Base-by-base conservation (phyloP, 1,140 invertebrate species). In the Episyrphus balteatus region DNA sequence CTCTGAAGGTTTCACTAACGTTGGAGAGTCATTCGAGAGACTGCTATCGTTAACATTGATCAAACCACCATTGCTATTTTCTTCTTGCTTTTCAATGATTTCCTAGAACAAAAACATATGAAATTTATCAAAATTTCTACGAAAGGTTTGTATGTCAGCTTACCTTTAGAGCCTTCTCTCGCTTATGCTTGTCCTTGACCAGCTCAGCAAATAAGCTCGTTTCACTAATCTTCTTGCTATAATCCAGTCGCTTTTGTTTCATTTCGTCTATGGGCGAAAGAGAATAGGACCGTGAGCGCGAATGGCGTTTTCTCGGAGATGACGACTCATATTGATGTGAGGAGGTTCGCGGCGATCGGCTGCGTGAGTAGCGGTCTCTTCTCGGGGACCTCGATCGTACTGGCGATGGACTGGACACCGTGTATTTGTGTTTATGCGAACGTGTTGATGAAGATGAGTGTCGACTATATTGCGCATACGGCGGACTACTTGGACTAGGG, bases 131-230 rank as follows among this genome's bases (percentile, higher is more conserved):
- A 38, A 46, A 17, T 6, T 13, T 11, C 21, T 34, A 34, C n/a
- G n/a, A n/a, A n/a, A n/a, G n/a, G n/a, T n/a, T 30, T 42, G 18
- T 38, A 13, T 17, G 3, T 5, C 19, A 42, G 39, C 59, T 62
- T 38, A 63, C 62, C 42, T 66, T 80, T 18, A 77, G 68, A 13
- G 83, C 84, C 55, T 86, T 73, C 52, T 84, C 82, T 3, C 84
- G 71, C 70, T 86, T 88, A 49, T 87, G 84, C 50, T 82, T 81
- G 56, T 86, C 82, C 57, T 89, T 90, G 0, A 91, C 85, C 14
- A 92, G 71, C 65, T 92, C 87, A 2, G 88, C 88, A 64, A 92
- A 92, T 1, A 91, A 71, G 64, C 86, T 89, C 2, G 87, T 89
- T 53, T 88, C 84, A 44, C 79, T 83, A 51, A 90, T 86, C 50